phyloP scores from a whole-genome alignment of 2,888 invertebrate genomes.

The Melanostoma mellinum region DNA sequence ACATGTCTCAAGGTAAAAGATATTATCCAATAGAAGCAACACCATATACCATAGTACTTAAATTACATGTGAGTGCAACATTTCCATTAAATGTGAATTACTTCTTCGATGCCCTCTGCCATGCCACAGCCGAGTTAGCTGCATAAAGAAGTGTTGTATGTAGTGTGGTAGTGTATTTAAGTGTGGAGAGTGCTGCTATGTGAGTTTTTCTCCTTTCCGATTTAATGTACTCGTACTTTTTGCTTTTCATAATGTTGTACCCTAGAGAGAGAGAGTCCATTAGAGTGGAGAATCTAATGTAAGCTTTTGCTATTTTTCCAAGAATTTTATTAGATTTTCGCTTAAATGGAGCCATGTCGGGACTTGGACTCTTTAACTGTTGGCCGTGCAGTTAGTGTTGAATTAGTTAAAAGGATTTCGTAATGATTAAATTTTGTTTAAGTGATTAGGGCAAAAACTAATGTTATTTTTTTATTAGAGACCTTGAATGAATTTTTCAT shows the following conservation, averaged over 20 bases:
- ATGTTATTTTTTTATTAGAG: no score
- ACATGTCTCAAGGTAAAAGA: conserved; percentile 21
- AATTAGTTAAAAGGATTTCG: no score
- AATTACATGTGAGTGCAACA: conserved; percentile 40
- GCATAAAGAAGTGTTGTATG: conserved; percentile 27
- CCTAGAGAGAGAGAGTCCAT: conserved; percentile 11
- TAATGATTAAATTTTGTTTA: no score
- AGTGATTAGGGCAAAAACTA: no score
- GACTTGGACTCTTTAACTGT: no score
- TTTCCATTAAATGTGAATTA: conserved; percentile 53
- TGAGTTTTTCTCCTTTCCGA: conserved; percentile 6
- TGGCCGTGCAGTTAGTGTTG: no score
- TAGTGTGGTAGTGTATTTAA: conserved; percentile 28
- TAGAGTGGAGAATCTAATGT: not conserved
- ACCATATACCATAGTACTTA: not conserved
- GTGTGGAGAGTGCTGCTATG: conserved; percentile 19
- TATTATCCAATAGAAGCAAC: conserved; percentile 19
- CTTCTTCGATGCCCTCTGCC: conserved; percentile 33
- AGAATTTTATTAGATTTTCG: no score
- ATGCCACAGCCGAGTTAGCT: conserved; percentile 22
- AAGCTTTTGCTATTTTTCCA: not conserved
- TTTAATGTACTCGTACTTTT: conserved; percentile 37
- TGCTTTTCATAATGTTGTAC: conserved; percentile 23
- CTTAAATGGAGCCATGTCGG: no score
- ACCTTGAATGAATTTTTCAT: no score